Percentiles rank a stretch among this genome's conserved stretches.
Conservation (phyloP, 2,113 vertebrate species). For the Emydocephalus ijimae region DNA sequence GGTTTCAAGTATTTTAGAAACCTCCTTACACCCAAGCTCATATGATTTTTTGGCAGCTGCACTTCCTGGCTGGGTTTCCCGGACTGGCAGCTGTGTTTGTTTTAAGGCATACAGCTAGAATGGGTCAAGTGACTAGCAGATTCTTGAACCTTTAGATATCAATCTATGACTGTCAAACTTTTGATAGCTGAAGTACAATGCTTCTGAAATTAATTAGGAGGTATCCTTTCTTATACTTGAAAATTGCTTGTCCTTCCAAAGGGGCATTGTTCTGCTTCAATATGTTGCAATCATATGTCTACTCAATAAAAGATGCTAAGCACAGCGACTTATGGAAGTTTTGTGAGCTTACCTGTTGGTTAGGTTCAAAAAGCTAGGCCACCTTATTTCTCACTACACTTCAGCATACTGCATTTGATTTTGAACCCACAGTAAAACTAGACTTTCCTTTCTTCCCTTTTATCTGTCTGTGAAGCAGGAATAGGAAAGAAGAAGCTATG, state of each 20-base stretch:
- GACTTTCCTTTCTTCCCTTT: neutral
- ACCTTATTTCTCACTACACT: neutral
- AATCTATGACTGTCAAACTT: neutral
- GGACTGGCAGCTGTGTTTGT: conserved; percentile 21
- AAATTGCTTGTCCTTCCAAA: neutral
- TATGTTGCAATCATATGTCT: neutral
- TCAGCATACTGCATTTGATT: neutral
- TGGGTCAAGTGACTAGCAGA: neutral
- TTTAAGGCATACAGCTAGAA: accelerated
- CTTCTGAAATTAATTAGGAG: neutral
- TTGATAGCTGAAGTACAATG: neutral
- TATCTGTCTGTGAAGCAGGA: neutral
- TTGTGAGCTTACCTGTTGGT: neutral
- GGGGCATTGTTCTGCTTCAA: too few species aligned
- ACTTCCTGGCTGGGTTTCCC: conserved; percentile 5
- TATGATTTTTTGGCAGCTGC: conserved; percentile 42
- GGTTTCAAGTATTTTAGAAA: neutral
- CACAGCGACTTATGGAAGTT: neutral
- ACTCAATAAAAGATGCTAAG: neutral
- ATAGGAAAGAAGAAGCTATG: neutral
- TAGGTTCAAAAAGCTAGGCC: neutral
- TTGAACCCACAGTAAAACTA: neutral
- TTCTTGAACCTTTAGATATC: neutral
- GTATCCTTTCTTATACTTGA: neutral
- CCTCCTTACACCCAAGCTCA: neutral